Evolutionary conservation across 2,797 vertebrate species (phyloP).

Genomic region (Xiphophorus birchmanni): DNA sequence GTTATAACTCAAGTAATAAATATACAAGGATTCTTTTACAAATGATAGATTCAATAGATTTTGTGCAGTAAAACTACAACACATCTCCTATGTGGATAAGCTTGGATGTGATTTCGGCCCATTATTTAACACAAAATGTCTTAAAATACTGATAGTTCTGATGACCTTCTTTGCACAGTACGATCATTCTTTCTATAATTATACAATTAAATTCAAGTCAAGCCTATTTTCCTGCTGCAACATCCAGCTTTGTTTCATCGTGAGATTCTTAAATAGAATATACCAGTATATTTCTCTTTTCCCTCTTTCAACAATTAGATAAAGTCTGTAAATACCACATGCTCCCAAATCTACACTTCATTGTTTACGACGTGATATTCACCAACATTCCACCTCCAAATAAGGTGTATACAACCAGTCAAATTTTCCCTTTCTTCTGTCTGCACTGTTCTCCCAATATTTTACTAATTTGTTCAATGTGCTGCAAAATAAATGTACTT

Average conservation of each 20-base stretch:
- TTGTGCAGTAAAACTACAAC: not conserved
- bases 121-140: not conserved
- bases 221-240: not conserved
- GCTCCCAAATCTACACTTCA: not conserved
- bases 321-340: not conserved
- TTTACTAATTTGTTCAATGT: not conserved
- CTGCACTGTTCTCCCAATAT: not conserved
- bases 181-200: not conserved
- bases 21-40: not conserved
- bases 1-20: not conserved
- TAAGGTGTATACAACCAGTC: not conserved
- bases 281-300: not conserved
- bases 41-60: not conserved
- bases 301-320: not conserved
- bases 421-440: not conserved
- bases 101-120: not conserved
- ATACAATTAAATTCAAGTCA: not conserved
- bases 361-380: not conserved
- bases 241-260: not conserved
- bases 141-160: not conserved
- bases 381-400: not conserved
- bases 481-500: not conserved
- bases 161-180: not conserved
- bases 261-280: not conserved
- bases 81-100: not conserved